phyloP scores from a whole-genome alignment of 2,888 invertebrate species.

The Coelopa pilipes region DNA sequence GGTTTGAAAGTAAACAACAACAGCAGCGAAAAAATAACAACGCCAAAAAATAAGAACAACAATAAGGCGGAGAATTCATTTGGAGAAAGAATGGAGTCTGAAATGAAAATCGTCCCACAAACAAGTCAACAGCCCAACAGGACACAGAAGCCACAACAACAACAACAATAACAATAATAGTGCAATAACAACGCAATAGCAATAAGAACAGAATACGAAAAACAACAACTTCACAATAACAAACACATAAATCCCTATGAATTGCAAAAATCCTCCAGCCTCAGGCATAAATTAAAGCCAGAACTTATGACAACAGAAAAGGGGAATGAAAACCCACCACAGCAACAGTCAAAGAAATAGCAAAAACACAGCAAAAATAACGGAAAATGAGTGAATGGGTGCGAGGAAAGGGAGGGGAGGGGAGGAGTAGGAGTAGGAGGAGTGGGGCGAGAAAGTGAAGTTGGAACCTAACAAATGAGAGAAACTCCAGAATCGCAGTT shows the following conservation, averaged over 20 bases:
- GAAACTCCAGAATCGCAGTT: slow-evolving; percentile 10
- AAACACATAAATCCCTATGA: slow-evolving; percentile 41
- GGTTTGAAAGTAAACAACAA: too few relatives aligned
- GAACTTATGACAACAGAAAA: slow-evolving; percentile 24
- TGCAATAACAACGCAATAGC: slow-evolving; percentile 36
- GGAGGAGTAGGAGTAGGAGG: too few relatives aligned
- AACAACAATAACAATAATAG: slow-evolving; percentile 14
- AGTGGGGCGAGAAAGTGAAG: too few relatives aligned
- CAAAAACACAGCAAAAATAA: slow-evolving; percentile 2
- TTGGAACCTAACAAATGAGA: not conserved
- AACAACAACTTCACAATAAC: slow-evolving; percentile 36
- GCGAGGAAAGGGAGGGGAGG: too few relatives aligned
- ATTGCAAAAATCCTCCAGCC: slow-evolving; percentile 32
- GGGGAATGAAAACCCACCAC: not conserved
- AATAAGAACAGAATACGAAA: slow-evolving; percentile 29
- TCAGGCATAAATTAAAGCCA: slow-evolving; percentile 9
- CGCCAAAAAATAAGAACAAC: not conserved
- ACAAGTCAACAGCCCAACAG: slow-evolving; percentile 18
- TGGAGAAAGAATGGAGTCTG: not conserved
- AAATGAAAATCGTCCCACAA: slow-evolving; percentile 16
- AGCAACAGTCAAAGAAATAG: too few relatives aligned
- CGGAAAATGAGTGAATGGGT: slow-evolving; percentile 3
- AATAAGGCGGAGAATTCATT: not conserved
- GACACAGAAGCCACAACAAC: not conserved
- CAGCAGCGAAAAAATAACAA: not conserved